A percentile compares a stretch with the other conserved stretches of the same genome.
Conservation (phyloP, 2,797 vertebrate genomes). For the Scleropages formosus region DNA sequence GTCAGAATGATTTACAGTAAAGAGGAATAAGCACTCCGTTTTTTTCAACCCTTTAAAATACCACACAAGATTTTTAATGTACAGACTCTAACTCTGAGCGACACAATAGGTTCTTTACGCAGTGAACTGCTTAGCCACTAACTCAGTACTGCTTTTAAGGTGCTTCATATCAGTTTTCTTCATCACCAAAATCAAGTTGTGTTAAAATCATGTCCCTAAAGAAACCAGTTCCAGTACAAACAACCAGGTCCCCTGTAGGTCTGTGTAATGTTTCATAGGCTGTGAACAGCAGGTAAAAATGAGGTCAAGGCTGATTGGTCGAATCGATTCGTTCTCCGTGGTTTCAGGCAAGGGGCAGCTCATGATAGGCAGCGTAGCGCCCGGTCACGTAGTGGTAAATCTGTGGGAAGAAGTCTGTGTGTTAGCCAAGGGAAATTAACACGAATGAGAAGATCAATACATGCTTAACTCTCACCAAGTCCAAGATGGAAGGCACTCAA, state of each 20-base stretch:
- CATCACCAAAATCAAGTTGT: no score
- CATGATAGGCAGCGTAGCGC: constrained; percentile 78
- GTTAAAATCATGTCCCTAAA: not conserved
- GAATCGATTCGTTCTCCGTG: not conserved
- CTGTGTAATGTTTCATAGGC: constrained; percentile 4
- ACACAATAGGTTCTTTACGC: not conserved
- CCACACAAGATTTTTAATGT: no score
- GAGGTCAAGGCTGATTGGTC: constrained; percentile 32
- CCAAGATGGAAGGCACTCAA: not conserved
- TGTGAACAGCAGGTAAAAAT: not conserved
- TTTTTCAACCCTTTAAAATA: no score
- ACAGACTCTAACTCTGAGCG: no score
- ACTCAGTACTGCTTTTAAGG: no score
- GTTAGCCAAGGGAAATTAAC: constrained; percentile 17
- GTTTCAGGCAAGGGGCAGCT: constrained; percentile 84
- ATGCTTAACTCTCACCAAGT: not conserved
- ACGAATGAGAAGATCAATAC: constrained; percentile 21
- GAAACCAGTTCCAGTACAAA: not conserved
- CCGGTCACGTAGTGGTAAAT: constrained; percentile 91
- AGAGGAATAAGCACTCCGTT: not conserved
- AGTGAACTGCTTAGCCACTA: no score
- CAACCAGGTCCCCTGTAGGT: not conserved
- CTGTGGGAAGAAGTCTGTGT: constrained; percentile 58
- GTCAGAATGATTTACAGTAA: not conserved
- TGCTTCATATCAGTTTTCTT: no score